These are phyloP conservation scores for Papilio machaon DNA, from an alignment of 1,140 invertebrate genomes.

Conservation along the genomic window DNA sequence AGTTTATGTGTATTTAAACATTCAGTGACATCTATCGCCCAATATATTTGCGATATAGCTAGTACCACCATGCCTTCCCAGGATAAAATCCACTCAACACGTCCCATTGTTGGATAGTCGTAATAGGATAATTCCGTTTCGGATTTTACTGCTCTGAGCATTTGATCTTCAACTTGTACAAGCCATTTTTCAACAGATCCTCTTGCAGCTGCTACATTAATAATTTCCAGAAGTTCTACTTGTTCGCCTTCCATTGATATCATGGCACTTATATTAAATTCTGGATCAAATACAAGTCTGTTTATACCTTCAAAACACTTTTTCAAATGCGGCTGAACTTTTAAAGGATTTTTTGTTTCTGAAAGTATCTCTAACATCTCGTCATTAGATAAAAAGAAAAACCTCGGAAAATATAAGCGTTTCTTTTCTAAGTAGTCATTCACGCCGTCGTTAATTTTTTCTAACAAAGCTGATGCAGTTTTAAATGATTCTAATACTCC, in stretches of 20 bases:
- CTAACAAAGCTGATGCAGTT: conserved; percentile 88
- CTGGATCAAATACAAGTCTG: conserved; percentile 87
- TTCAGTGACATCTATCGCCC: conserved; percentile 91
- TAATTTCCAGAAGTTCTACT: conserved; percentile 86
- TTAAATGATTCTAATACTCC: conserved; percentile 90
- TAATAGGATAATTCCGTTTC: conserved; percentile 88
- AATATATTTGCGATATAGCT: conserved; percentile 94
- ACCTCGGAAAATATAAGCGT: conserved; percentile 94
- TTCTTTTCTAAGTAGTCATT: conserved; percentile 96
- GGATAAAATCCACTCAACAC: conserved; percentile 89
- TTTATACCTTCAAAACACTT: conserved; percentile 95
- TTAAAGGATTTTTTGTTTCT: conserved; percentile 93
- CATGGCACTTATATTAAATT: conserved; percentile 93
- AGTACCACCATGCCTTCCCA: conserved; percentile 96
- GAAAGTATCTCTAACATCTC: conserved; percentile 97
- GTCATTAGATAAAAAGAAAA: conserved; percentile 98
- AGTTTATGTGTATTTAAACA: conserved; percentile 84
- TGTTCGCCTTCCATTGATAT: conserved; percentile 92
- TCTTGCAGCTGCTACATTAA: conserved; percentile 90
- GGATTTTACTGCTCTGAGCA: conserved; percentile 88
- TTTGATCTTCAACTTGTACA: conserved; percentile 92
- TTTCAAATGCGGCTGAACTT: conserved; percentile 95
- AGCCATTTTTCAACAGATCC: conserved; percentile 98
- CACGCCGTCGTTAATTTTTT: conserved; percentile 93
- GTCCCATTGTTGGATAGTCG: conserved; percentile 85